Base-by-base conservation (phyloP, 2,113 vertebrate species). In the Ibidorhyncha struthersii region DNA sequence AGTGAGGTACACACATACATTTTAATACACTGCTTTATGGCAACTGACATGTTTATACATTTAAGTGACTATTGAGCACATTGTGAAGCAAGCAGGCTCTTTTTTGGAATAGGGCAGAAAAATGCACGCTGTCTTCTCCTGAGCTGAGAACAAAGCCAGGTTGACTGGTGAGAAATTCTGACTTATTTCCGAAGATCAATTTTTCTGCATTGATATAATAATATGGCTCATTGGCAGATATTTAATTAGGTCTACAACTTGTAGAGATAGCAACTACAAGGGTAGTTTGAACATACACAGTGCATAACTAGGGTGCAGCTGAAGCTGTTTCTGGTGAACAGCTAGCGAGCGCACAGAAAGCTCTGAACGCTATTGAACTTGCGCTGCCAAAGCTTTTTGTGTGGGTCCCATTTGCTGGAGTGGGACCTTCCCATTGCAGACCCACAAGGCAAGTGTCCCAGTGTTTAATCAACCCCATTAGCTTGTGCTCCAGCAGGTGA, bases 201-300 rank as follows among this genome's bases (percentile, higher is more conserved):
- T 96, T 97, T 55, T 93, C 67, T 94, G 56, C 69, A 73, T n/a
- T 94, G 89, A 94, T 78, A 41, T 78, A 74, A 91, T 17, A n/a
- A 74, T 43, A 88, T 47, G 86, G 52, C 82, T 96, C 69, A 49
- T 96, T 65, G 95, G 66, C 74, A 73, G 85, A 18, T 74, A 74
- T 49, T 93, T 95, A 94, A 66, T 66, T 77, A 12, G 50, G 86
- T 95, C 58, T 89, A 26, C 5, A 5, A 26, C 12, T 82, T 95
- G 87, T 85, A 94, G 71, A 93, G 67, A 78, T 41, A 87, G 58
- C 34, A 73, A 29, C 40, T 41, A 53, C 36, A 61, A 67, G 38
- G 69, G 55, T 15, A 53, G 16, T 43, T 77, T 41, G 58, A 79
- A 27, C 12, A 17, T 29, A 40, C 1, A 1, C 10, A 40, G 72